Evolutionary conservation across 2,113 vertebrate genomes (phyloP).

Genomic region (Uropsilus gracilis): DNA sequence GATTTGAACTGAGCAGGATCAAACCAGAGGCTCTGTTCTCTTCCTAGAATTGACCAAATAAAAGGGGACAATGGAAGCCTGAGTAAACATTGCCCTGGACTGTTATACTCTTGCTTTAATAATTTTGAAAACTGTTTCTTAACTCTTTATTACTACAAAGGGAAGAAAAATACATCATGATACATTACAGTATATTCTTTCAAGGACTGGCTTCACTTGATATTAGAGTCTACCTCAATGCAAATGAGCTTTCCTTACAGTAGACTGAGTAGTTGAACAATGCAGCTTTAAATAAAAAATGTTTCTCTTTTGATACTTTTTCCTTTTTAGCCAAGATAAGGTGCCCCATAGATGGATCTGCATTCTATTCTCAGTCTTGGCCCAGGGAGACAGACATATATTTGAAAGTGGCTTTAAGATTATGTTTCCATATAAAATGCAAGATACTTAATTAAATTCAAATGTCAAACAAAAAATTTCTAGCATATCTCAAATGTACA

Average conservation of each 20-base stretch:
- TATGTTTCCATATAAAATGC: background rate
- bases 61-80: background rate
- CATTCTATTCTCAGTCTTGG: background rate
- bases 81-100: background rate
- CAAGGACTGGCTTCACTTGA: background rate
- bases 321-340: background rate
- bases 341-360: background rate
- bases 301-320: background rate
- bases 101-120: background rate
- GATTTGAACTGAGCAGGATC: background rate
- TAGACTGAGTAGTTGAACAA: background rate
- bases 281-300: background rate
- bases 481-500: background rate
- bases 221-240: background rate
- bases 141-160: background rate
- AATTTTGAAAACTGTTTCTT: background rate
- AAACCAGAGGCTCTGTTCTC: background rate
- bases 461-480: background rate
- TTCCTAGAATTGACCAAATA: background rate
- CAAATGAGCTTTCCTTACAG: background rate
- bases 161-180: background rate
- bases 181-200: background rate
- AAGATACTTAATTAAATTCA: background rate
- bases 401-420: background rate
- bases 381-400: background rate